phyloP scores from a whole-genome alignment of 1,140 invertebrate species.

The Carposina sasakii region DNA sequence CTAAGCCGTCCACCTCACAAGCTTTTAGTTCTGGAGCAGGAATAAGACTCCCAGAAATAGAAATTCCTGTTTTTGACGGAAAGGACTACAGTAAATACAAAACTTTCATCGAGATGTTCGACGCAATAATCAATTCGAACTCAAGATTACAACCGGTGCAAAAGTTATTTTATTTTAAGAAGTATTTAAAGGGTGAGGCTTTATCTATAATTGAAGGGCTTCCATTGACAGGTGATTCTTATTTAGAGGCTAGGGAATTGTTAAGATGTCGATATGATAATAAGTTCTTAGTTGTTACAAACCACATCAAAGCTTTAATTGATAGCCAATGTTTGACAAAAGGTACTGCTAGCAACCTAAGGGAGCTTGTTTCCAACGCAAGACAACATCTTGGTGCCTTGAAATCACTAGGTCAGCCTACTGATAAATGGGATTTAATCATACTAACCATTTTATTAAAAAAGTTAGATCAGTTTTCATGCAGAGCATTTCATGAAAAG shows the following conservation, averaged over 20 bases:
- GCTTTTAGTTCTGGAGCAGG: neutral
- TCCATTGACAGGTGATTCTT: slow-evolving; percentile 2
- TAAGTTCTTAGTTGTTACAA: neutral
- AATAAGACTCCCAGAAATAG: neutral
- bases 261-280: slow-evolving; percentile 7
- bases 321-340: neutral
- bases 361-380: neutral
- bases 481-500: slow-evolving; percentile 6
- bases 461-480: slow-evolving; percentile 2
- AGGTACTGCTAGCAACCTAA: neutral
- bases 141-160: neutral
- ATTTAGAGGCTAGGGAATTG: neutral
- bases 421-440: slow-evolving; percentile 7
- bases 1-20: no score
- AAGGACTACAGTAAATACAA: neutral
- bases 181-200: slow-evolving; percentile 6
- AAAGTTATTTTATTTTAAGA: slow-evolving; percentile 8
- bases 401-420: slow-evolving; percentile 1
- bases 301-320: slow-evolving; percentile 1
- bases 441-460: neutral
- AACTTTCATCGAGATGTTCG: slow-evolving; percentile 9
- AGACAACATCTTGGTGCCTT: slow-evolving; percentile 3
- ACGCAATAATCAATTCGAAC: slow-evolving; percentile 2
- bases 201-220: slow-evolving; percentile 5
- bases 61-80: slow-evolving; percentile 2